These are phyloP conservation scores for Prunella fulvescens DNA, from an alignment of 2,113 vertebrate species.

Conservation along the genomic window DNA sequence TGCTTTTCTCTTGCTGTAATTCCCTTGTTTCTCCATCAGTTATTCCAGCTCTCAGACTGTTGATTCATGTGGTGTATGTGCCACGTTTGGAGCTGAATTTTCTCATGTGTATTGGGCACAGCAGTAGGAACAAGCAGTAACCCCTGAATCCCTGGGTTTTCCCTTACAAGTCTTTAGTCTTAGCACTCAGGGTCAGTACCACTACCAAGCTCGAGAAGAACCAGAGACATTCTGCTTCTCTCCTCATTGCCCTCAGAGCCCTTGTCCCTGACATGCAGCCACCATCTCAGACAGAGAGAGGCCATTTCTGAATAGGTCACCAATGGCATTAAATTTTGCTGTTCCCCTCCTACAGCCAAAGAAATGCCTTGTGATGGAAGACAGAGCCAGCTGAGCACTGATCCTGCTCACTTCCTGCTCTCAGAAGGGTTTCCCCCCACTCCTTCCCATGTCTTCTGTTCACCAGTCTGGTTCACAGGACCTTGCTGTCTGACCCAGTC, in stretches of 20 bases:
- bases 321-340: not conserved
- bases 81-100: not conserved
- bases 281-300: not conserved
- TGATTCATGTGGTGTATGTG: not conserved
- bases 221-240: not conserved
- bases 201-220: rapidly evolving
- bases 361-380: not conserved
- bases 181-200: rapidly evolving
- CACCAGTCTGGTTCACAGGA: not conserved
- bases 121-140: not conserved
- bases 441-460: not conserved
- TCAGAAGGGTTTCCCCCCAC: not conserved
- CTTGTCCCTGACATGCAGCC: rapidly evolving
- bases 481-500: not conserved
- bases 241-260: not conserved
- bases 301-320: not conserved
- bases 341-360: not conserved
- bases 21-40: not conserved
- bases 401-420: not conserved
- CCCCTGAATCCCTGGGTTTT: not conserved
- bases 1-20: not conserved
- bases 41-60: not conserved
- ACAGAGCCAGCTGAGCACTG: not conserved
- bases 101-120: not conserved
- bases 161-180: not conserved